Conservation (phyloP, 2,797 vertebrate species). For the Gymnopithys bicolor region DNA sequence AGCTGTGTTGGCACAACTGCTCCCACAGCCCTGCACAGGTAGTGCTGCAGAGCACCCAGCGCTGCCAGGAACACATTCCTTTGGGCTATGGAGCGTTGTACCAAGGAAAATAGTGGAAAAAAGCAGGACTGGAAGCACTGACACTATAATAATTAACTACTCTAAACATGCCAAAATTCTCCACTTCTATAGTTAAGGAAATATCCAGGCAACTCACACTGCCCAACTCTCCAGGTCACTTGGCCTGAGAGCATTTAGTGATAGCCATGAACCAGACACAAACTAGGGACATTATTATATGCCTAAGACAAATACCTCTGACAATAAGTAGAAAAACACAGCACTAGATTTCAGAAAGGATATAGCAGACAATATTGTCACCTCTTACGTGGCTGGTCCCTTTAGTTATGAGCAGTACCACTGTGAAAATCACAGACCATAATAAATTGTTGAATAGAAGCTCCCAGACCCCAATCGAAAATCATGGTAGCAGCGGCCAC, state of each 20-base stretch:
- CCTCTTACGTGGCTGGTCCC: background rate
- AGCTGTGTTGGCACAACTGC: background rate
- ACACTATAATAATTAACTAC: background rate
- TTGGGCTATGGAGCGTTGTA: background rate
- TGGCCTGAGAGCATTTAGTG: rapidly evolving
- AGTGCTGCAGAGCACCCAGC: background rate
- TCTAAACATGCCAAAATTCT: background rate
- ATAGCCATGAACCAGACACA: rapidly evolving
- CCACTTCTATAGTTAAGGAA: background rate
- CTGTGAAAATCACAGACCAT: background rate
- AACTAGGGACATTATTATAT: background rate
- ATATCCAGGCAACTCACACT: background rate
- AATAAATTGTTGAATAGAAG: background rate
- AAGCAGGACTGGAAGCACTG: background rate
- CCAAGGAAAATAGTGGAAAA: background rate
- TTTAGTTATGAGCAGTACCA: background rate
- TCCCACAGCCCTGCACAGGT: background rate
- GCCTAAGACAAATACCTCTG: background rate
- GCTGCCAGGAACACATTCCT: background rate
- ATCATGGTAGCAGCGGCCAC: background rate
- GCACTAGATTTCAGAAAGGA: background rate
- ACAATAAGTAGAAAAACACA: background rate
- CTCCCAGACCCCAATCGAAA: background rate
- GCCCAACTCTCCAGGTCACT: background rate
- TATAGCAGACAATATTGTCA: background rate